A percentile compares a stretch with the other conserved stretches of the same genome.
These are phyloP conservation scores for Halcyon leucocephala DNA, from an alignment of 2,797 vertebrate genomes.

Conservation along the genomic window DNA sequence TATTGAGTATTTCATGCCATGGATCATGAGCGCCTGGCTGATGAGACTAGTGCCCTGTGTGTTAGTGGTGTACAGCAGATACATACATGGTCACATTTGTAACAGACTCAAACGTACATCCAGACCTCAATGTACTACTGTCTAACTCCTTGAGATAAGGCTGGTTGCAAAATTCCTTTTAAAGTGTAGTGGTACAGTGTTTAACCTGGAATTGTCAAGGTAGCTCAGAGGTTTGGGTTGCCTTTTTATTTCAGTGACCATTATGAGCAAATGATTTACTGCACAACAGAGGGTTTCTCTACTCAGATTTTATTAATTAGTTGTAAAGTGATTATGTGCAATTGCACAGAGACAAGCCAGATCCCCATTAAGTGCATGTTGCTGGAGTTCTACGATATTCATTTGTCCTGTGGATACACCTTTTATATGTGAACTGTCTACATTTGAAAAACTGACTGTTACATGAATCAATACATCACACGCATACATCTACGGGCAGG, in stretches of 20 bases:
- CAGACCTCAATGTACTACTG: background rate
- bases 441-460: background rate
- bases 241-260: background rate
- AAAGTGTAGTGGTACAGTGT: background rate
- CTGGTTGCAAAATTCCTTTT: background rate
- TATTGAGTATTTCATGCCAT: background rate
- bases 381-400: background rate
- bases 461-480: background rate
- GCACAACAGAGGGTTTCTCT: background rate
- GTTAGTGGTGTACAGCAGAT: background rate
- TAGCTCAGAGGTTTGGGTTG: background rate
- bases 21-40: background rate
- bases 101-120: background rate
- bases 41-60: background rate
- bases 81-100: background rate
- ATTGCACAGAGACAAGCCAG: background rate
- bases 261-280: background rate
- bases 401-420: background rate
- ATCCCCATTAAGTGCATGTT: background rate
- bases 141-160: background rate
- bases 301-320: slow-evolving; percentile 4
- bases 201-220: background rate
- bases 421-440: background rate
- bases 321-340: background rate
- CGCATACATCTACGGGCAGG: background rate